Conservation (phyloP, 2,113 vertebrate species). For the Cricetomys ansorgei region DNA sequence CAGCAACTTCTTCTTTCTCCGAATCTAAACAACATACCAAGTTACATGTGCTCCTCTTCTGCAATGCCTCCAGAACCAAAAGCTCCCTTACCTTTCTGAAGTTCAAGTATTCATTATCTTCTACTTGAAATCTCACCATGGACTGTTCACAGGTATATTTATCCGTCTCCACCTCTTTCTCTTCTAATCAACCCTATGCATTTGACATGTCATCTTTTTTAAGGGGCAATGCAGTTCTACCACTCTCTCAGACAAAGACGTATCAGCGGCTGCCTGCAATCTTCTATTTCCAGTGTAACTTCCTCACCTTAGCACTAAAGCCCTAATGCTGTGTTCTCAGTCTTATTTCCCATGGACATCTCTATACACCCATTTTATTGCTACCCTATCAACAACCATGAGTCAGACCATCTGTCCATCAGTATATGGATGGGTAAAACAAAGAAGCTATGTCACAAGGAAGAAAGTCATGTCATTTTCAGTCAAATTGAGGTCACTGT, state of each 20-base stretch:
- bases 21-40: not conserved
- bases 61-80: not conserved
- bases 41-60: not conserved
- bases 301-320: not conserved
- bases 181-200: not conserved
- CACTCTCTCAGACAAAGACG: not conserved
- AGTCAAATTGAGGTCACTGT: not conserved
- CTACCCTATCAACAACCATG: not conserved
- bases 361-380: not conserved
- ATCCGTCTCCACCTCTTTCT: not conserved
- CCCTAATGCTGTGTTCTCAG: not conserved
- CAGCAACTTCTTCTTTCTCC: not conserved
- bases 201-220: not conserved
- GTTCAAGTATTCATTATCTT: slow-evolving; percentile 3
- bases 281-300: not conserved
- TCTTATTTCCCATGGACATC: not conserved
- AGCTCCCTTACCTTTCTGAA: not conserved
- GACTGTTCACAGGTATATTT: not conserved
- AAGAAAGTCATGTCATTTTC: not conserved
- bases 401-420: not conserved
- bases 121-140: not conserved
- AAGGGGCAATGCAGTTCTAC: not conserved
- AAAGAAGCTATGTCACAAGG: not conserved
- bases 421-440: not conserved
- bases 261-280: not conserved